phyloP scores from a whole-genome alignment of 1,140 invertebrate species.

The Drosophila biarmipes region DNA sequence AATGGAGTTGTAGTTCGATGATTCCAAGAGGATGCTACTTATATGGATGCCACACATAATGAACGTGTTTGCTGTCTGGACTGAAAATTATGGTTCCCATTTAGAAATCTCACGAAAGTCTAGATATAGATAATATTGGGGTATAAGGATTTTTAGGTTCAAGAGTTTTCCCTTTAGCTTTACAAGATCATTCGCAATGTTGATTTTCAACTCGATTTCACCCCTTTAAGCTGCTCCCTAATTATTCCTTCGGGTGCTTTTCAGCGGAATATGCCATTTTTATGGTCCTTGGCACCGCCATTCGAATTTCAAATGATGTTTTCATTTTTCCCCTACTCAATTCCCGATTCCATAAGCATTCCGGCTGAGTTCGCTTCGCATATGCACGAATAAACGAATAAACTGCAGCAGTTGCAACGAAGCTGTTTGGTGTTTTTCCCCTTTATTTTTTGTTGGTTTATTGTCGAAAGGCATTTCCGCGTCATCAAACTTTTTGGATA shows the following conservation, averaged over 20 bases:
- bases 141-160: no score
- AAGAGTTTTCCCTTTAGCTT: background rate
- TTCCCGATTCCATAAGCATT: conserved; percentile 50
- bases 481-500: conserved; percentile 70
- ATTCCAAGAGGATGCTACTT: background rate
- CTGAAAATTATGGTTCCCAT: background rate
- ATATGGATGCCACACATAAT: background rate
- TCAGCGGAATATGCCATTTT: background rate
- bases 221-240: background rate
- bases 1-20: conserved; percentile 38
- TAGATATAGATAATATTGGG: background rate
- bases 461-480: conserved; percentile 64
- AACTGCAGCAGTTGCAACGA: conserved; percentile 29
- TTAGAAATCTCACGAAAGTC: background rate
- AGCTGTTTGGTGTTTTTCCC: conserved; percentile 13
- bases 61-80: background rate
- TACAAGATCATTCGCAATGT: no score
- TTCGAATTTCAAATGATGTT: conserved; percentile 36
- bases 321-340: conserved; percentile 5
- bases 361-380: conserved; percentile 38
- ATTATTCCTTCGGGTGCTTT: background rate
- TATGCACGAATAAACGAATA: conserved; percentile 52
- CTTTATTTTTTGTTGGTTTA: conserved; percentile 27
- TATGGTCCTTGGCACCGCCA: background rate
- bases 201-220: background rate